A percentile compares a stretch with the other conserved stretches of the same genome.
Conservation (phyloP, 2,888 invertebrate species). For the Ectemnius cavifrons region DNA sequence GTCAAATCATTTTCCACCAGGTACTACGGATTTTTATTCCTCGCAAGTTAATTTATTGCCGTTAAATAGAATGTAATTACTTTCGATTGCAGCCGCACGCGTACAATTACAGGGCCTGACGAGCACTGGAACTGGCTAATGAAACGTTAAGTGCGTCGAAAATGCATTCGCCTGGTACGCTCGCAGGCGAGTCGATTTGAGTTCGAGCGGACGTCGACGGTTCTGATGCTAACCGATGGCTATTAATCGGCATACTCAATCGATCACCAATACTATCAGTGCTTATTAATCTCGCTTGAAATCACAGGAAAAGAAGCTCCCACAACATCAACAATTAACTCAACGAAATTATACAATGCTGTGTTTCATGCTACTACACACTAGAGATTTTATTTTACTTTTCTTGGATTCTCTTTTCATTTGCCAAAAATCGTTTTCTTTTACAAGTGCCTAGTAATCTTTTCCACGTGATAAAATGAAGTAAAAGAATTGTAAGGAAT, state of each 20-base stretch:
- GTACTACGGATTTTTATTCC: no score
- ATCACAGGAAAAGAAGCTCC: no score
- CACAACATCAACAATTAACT: no score
- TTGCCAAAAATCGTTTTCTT: not conserved
- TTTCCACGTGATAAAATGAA: no score
- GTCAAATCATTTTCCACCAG: no score
- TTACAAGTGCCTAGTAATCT: no score
- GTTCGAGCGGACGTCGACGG: conserved; percentile 32
- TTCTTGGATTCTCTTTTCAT: not conserved
- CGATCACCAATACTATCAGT: conserved; percentile 18
- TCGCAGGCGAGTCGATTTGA: conserved; percentile 43
- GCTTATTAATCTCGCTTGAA: no score
- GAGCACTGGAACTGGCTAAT: conserved; percentile 46
- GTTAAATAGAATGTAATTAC: no score
- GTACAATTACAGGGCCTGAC: conserved; percentile 53
- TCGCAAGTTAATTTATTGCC: no score
- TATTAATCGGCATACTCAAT: conserved; percentile 60
- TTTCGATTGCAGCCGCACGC: conserved; percentile 18
- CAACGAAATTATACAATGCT: no score
- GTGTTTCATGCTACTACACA: no score
- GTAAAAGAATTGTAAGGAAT: no score
- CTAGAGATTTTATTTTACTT: not conserved
- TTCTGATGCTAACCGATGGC: conserved; percentile 49
- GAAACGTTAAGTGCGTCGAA: conserved; percentile 55
- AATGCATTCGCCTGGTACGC: conserved; percentile 51